Percentiles rank a stretch among this genome's conserved stretches.
Conservation (phyloP, 2,888 invertebrate species). For the Nomada ferruginata region DNA sequence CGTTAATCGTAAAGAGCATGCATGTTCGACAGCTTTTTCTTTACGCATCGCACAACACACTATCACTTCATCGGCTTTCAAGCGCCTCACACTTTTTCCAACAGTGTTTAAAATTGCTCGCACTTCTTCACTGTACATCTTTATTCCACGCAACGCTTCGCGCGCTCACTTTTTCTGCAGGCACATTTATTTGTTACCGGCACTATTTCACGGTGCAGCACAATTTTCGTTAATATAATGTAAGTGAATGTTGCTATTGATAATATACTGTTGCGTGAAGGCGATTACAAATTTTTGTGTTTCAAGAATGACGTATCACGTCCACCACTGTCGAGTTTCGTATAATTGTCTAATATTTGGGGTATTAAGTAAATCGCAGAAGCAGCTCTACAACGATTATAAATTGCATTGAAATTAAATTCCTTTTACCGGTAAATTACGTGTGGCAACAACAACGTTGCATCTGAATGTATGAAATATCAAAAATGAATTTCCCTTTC, state of each 20-base stretch:
- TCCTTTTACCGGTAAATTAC: too few relatives aligned
- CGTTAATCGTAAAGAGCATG: slow-evolving; percentile 45
- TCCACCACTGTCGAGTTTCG: background rate
- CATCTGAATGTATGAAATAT: too few relatives aligned
- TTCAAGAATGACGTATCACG: background rate
- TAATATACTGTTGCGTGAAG: too few relatives aligned
- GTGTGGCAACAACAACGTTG: too few relatives aligned
- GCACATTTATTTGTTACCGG: background rate
- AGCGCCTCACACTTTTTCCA: slow-evolving; percentile 23
- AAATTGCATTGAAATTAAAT: background rate
- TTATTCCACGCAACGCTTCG: background rate
- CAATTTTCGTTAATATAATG: background rate
- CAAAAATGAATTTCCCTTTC: too few relatives aligned
- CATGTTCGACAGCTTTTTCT: slow-evolving; percentile 46
- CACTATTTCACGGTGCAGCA: background rate
- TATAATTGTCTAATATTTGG: too few relatives aligned
- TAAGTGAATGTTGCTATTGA: background rate
- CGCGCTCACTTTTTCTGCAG: background rate
- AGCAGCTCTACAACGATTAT: background rate
- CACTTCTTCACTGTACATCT: slow-evolving; percentile 20
- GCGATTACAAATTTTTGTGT: background rate
- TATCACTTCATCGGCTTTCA: slow-evolving; percentile 46
- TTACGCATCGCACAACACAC: slow-evolving; percentile 32
- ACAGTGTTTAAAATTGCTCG: slow-evolving; percentile 9
- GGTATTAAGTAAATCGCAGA: background rate